Percentiles rank a stretch among this genome's conserved stretches.
phyloP scores from a whole-genome alignment of 2,888 invertebrate species.

The Hartigia nigra region DNA sequence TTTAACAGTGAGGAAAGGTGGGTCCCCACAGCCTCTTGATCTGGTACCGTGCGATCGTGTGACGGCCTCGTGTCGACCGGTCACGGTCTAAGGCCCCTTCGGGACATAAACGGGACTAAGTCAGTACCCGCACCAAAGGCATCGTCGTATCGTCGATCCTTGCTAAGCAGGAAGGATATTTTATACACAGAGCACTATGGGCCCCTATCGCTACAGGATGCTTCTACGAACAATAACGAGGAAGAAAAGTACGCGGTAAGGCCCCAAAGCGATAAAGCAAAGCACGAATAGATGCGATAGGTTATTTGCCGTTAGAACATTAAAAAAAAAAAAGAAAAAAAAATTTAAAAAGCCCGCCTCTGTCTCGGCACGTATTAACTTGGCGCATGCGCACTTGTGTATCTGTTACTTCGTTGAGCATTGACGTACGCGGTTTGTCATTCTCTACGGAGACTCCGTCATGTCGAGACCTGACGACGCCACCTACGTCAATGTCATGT shows the following conservation, averaged over 20 bases:
- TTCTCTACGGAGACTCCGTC: constrained; percentile 1
- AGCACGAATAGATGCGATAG: constrained; percentile 16
- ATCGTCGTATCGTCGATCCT: not conserved
- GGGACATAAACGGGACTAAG: constrained; percentile 31
- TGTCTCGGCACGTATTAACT: not conserved
- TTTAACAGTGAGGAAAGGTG: constrained; percentile 32
- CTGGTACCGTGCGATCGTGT: constrained; percentile 45
- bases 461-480: constrained; percentile 13
- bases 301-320: not conserved
- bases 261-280: constrained; percentile 11
- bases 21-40: constrained; percentile 23
- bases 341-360: not conserved
- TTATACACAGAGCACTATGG: not conserved
- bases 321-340: no score
- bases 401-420: not conserved
- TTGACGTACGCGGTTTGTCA: not conserved
- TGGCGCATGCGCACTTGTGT: not conserved
- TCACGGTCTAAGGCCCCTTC: constrained; percentile 39
- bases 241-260: not conserved
- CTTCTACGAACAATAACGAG: not conserved
- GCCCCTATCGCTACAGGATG: not conserved
- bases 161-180: not conserved
- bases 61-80: constrained; percentile 42
- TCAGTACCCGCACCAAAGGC: constrained; percentile 30
- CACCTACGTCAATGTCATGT: constrained; percentile 24